A percentile compares a stretch with the other conserved stretches of the same genome.
Evolutionary conservation across 2,797 vertebrate species (phyloP).

Genomic region (Parauchenoglanis punctatus): DNA sequence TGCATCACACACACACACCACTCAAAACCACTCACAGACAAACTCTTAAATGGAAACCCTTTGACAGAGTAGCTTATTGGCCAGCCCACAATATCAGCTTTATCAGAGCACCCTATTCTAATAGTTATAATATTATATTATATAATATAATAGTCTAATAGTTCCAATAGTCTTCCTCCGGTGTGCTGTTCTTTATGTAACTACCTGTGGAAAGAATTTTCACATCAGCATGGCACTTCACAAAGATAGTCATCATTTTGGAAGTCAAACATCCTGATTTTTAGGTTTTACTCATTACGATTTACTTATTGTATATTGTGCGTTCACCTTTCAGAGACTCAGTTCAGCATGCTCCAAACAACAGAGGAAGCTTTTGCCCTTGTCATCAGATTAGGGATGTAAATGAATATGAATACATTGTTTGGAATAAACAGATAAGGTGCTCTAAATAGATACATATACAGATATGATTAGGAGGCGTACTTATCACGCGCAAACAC

Average conservation of each 20-base stretch:
- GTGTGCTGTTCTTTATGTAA: background rate
- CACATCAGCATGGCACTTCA: too few species aligned
- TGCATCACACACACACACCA: background rate
- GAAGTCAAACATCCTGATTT: background rate
- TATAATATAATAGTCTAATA: too few species aligned
- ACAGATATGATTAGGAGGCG: background rate
- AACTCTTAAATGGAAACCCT: slow-evolving; percentile 26
- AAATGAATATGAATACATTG: background rate
- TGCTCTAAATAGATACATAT: background rate
- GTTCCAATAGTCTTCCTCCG: slow-evolving; percentile 6
- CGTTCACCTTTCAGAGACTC: background rate
- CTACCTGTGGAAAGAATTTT: background rate
- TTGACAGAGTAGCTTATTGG: slow-evolving; percentile 40
- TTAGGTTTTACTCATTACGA: background rate
- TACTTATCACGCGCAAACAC: background rate
- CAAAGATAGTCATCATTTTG: too few species aligned
- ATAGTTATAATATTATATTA: too few species aligned
- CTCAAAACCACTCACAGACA: slow-evolving; percentile 30
- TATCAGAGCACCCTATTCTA: slow-evolving; percentile 28
- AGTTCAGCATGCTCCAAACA: background rate
- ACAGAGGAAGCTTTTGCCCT: background rate
- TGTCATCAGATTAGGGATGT: background rate
- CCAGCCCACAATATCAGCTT: slow-evolving; percentile 36
- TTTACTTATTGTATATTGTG: too few species aligned
- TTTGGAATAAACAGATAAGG: background rate